Percentiles rank a stretch among this genome's conserved stretches.
phyloP scores from a whole-genome alignment of 2,113 vertebrate genomes.

The Aptenodytes patagonicus region DNA sequence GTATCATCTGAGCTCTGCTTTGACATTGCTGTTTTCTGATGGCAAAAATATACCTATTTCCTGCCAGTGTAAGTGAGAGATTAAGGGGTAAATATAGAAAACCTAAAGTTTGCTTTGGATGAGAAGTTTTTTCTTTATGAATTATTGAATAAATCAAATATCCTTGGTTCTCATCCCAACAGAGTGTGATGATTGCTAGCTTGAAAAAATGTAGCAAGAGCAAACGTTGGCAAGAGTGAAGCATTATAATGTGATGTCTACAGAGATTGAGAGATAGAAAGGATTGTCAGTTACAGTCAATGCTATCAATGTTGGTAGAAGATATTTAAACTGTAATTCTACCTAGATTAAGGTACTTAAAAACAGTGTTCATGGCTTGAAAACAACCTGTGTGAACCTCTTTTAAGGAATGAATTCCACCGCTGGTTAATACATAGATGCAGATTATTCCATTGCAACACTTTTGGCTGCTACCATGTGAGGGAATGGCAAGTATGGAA shows the following conservation, averaged over 20 bases:
- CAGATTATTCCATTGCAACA: neutral
- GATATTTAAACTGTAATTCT: constrained; percentile 29
- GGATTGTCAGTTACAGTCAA: constrained; percentile 36
- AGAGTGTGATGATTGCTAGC: constrained; percentile 65
- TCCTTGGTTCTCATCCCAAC: constrained; percentile 65
- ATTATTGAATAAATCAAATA: constrained; percentile 70
- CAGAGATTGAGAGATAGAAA: constrained; percentile 20
- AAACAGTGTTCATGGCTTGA: neutral
- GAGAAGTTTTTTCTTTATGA: constrained; percentile 69
- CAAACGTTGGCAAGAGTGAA: constrained; percentile 64
- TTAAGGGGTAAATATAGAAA: constrained; percentile 69
- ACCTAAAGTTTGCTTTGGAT: constrained; percentile 67
- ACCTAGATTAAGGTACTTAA: constrained; percentile 30
- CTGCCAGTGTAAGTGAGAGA: constrained; percentile 66
- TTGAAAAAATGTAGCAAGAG: constrained; percentile 65
- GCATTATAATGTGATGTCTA: constrained; percentile 66
- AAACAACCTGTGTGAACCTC: neutral
- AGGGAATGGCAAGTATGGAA: constrained; percentile 41
- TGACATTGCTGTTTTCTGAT: constrained; percentile 63
- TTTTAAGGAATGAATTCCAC: neutral
- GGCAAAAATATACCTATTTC: constrained; percentile 64
- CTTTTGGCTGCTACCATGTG: constrained; percentile 19
- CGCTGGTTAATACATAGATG: neutral
- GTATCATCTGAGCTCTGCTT: constrained; percentile 55
- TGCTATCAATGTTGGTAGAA: constrained; percentile 21